Base-by-base conservation (phyloP, 2,113 vertebrate species). In the Smithornis capensis region DNA sequence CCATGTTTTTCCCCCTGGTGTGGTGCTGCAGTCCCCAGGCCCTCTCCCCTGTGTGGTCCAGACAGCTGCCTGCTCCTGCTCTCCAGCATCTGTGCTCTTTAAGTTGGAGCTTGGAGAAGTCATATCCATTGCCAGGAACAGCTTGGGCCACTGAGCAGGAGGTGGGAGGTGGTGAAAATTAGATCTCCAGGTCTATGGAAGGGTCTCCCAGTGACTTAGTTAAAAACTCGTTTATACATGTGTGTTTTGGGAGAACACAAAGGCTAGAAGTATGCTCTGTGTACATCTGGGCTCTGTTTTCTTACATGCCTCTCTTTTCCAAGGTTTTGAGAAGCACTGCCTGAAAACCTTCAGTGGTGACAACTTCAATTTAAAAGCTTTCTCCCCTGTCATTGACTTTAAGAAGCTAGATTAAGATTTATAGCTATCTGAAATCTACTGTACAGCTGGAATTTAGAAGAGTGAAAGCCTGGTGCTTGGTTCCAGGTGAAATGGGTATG, bases 361-460 rank as follows among this genome's bases (percentile, higher is more conserved):
- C 83, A 87, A 59, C 76, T 82, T 84, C 94, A 88, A 10, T 76
- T 87, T 44, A 92, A 94, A 89, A 73, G 52, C 57, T 55, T 86
- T n/a, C 28, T 92, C 19, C 69, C 12, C 49, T 84, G 69, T 55
- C 83, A 19, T 0, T 93, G 82, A 49, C 18, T 56, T 42, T 42
- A 9, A 65, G 85, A 68, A 87, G 23, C 78, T 73, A 49, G 19
- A 29, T 57, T 87, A 95, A 93, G 40, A 67, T 92, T 83, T 90
- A 81, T 47, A 73, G 42, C 6, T 11, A 23, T 52, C 69, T 85
- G 56, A 91, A 70, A 81, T 25, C 19, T 63, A 17, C 31, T 67
- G 27, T 42, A 19, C 38, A 73, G 77, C 37, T 92, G 78, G 87
- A 85, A 53, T 77, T 73, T 9, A 37, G 47, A 79, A 56, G 10